A percentile compares a stretch with the other conserved stretches of the same genome.
Conservation (phyloP, 2,113 vertebrate genomes). For the Thymallus thymallus region DNA sequence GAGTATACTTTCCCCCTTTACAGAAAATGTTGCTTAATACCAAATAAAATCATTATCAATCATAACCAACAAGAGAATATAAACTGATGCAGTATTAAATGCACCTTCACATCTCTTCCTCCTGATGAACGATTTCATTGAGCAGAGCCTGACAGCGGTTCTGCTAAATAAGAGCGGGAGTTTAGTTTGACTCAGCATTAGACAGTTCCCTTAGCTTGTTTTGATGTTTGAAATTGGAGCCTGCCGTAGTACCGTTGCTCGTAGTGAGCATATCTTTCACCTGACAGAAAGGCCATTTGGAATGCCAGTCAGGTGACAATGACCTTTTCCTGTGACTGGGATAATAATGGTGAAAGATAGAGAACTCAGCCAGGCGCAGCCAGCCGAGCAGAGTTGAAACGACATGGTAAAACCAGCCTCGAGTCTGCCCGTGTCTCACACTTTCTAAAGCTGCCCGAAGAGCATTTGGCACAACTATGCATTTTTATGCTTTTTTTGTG, state of each 20-base stretch:
- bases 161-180: conserved; percentile 56
- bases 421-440: conserved; percentile 47
- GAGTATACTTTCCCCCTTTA: no score
- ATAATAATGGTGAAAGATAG: conserved; percentile 57
- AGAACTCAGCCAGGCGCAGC: conserved; percentile 27
- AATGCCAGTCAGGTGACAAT: conserved; percentile 61
- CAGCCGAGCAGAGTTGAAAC: conserved; percentile 41
- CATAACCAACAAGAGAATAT: not conserved
- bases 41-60: not conserved
- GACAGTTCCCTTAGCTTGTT: conserved; percentile 46
- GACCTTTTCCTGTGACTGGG: conserved; percentile 67
- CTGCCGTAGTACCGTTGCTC: conserved; percentile 21
- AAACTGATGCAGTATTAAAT: not conserved
- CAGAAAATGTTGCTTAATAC: not conserved
- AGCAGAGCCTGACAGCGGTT: conserved; percentile 92
- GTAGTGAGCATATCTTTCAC: conserved; percentile 43
- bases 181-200: conserved; percentile 41
- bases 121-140: conserved; percentile 93
- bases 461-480: conserved; percentile 27
- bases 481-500: conserved; percentile 24
- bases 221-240: conserved; percentile 49
- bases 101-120: conserved; percentile 69
- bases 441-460: conserved; percentile 40
- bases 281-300: conserved; percentile 60
- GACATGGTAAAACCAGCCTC: conserved; percentile 38